Percentiles rank a stretch among this genome's conserved stretches.
These are phyloP conservation scores for Eristalis tenax DNA, from an alignment of 2,888 invertebrate genomes.

Conservation along the genomic window DNA sequence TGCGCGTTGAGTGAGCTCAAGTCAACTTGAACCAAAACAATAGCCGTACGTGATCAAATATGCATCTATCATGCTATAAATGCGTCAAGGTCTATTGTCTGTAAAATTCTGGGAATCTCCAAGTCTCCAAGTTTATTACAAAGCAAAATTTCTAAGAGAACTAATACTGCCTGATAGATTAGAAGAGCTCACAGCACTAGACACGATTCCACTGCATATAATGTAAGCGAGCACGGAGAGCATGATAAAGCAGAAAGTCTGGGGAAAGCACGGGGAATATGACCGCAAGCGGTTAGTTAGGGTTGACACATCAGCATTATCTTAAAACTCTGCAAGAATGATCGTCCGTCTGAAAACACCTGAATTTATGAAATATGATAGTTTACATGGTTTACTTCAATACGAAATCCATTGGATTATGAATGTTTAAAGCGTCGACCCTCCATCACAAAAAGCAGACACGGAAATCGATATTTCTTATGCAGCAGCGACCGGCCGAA, in stretches of 20 bases:
- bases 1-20: background rate
- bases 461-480: no score
- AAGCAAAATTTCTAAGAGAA: background rate
- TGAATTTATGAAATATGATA: no score
- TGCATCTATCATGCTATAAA: background rate
- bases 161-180: background rate
- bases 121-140: background rate
- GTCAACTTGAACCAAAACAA: background rate
- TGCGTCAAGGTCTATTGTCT: background rate
- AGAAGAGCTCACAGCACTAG: background rate
- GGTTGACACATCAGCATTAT: background rate
- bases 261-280: background rate
- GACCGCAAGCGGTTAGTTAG: background rate
- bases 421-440: no score
- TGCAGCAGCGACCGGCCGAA: background rate
- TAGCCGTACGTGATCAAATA: background rate
- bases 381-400: no score
- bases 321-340: background rate
- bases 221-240: background rate
- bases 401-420: no score
- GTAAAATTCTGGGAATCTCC: background rate
- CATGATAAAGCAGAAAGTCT: background rate
- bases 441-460: no score
- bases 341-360: no score
- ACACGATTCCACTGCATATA: background rate